These are phyloP conservation scores for Cyrtonyx montezumae DNA, from an alignment of 2,113 vertebrate species.

Conservation along the genomic window DNA sequence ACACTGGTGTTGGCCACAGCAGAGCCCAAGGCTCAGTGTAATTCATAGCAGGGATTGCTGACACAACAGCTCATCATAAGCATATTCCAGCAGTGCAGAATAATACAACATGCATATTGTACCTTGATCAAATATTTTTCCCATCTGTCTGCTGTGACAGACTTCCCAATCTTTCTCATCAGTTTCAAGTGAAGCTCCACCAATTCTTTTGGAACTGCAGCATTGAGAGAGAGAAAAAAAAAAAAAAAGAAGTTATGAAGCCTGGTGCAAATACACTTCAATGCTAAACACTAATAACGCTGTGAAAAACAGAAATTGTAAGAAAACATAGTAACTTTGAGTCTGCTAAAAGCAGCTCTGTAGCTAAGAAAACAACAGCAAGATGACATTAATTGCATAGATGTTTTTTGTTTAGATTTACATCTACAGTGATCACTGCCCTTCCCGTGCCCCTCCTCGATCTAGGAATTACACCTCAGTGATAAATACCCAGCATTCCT, in stretches of 20 bases:
- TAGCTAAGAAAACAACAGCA: neutral
- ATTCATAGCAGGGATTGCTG: neutral
- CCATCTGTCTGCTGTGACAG: conserved; percentile 95
- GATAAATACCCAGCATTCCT: neutral
- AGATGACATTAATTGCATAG: neutral
- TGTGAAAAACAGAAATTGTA: conserved; percentile 7
- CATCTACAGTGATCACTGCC: neutral
- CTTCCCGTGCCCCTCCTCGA: neutral
- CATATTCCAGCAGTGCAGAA: neutral
- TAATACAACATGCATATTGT: conserved; percentile 16
- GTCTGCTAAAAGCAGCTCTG: neutral
- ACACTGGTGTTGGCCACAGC: accelerated
- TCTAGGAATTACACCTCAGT: neutral
- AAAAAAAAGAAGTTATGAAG: neutral
- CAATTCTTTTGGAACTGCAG: conserved; percentile 92
- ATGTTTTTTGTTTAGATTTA: neutral
- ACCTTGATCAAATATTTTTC: conserved; percentile 98
- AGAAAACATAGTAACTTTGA: neutral
- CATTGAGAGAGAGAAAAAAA: neutral
- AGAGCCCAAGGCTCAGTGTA: neutral
- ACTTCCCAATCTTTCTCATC: conserved; percentile 96
- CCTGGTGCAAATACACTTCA: neutral
- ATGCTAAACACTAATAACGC: neutral
- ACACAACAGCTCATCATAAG: neutral
- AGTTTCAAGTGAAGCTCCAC: conserved; percentile 98